A percentile compares a stretch with the other conserved stretches of the same genome.
Evolutionary conservation across 2,888 invertebrate genomes (phyloP).

Genomic region (Leptinotarsa haldemani): DNA sequence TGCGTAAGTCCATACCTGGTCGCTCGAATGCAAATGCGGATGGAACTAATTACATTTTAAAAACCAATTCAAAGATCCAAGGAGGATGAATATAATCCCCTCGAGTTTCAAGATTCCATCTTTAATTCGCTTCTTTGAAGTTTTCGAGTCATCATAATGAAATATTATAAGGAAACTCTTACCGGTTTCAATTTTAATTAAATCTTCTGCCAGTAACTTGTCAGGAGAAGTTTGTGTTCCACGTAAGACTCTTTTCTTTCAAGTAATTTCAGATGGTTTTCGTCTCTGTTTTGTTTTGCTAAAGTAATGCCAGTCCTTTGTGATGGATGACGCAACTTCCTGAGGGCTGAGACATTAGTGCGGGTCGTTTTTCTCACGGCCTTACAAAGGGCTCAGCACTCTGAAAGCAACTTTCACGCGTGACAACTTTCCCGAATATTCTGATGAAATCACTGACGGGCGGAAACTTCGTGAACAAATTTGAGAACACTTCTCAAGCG

Average conservation of each 20-base stretch:
- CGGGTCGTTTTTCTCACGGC: background rate
- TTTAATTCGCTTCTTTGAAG: slow-evolving; percentile 28
- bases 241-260: background rate
- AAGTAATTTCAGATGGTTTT: slow-evolving; percentile 3
- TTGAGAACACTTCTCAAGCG: too few relatives aligned
- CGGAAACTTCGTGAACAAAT: too few relatives aligned
- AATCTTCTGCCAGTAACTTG: slow-evolving; percentile 14
- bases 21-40: background rate
- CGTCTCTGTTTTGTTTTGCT: background rate
- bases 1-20: background rate
- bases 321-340: background rate
- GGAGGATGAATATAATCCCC: slow-evolving; percentile 25
- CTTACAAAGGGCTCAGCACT: background rate
- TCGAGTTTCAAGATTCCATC: slow-evolving; percentile 20
- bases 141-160: slow-evolving; percentile 23
- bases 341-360: background rate
- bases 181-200: slow-evolving; percentile 29
- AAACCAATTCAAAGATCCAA: slow-evolving; percentile 20
- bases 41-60: slow-evolving; percentile 28
- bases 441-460: too few relatives aligned
- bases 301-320: background rate
- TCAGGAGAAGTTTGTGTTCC: background rate
- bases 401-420: background rate
- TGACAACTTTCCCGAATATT: background rate
- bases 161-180: slow-evolving; percentile 19